Percentiles rank a stretch among this genome's conserved stretches.
Conservation (phyloP, 2,113 vertebrate genomes). For the Ctenomys sociabilis region DNA sequence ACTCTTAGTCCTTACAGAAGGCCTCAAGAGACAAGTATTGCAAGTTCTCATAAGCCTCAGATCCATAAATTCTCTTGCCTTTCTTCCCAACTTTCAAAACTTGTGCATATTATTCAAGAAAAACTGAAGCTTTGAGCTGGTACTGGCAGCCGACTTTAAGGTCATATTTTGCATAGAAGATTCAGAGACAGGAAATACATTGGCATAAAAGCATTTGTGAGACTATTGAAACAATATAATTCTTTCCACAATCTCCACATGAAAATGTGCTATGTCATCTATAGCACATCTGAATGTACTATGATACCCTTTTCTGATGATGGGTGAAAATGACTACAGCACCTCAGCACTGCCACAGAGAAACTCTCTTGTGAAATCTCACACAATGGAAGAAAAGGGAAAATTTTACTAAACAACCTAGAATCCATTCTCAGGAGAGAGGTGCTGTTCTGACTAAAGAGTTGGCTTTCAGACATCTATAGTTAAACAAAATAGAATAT, state of each 20-base stretch:
- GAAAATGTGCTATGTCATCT: conserved; percentile 50
- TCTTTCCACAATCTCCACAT: conserved; percentile 28
- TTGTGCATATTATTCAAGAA: conserved; percentile 55
- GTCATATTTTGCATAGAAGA: conserved; percentile 77
- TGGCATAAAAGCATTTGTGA: conserved; percentile 25
- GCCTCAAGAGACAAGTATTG: conserved; percentile 15
- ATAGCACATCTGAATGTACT: too few species aligned
- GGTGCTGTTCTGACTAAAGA: not conserved
- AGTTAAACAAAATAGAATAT: conserved; percentile 35
- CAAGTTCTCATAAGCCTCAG: conserved; percentile 47
- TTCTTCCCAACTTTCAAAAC: conserved; percentile 62
- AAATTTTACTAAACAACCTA: not conserved
- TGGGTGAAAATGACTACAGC: conserved; percentile 7
- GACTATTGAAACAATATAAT: conserved; percentile 24
- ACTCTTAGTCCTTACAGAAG: not conserved
- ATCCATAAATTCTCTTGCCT: conserved; percentile 47
- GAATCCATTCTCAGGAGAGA: not conserved
- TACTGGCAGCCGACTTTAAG: conserved; percentile 56
- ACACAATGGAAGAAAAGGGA: conserved; percentile 31
- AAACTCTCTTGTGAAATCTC: not conserved
- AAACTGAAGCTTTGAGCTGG: conserved; percentile 66
- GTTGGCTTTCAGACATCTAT: not conserved
- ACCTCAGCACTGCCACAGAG: not conserved
- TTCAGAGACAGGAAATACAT: conserved; percentile 70
- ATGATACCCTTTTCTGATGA: not conserved